A percentile compares a stretch with the other conserved stretches of the same genome.
Evolutionary conservation across 1,140 invertebrate genomes (phyloP).

Genomic region (Melipona quadrifasciata): DNA sequence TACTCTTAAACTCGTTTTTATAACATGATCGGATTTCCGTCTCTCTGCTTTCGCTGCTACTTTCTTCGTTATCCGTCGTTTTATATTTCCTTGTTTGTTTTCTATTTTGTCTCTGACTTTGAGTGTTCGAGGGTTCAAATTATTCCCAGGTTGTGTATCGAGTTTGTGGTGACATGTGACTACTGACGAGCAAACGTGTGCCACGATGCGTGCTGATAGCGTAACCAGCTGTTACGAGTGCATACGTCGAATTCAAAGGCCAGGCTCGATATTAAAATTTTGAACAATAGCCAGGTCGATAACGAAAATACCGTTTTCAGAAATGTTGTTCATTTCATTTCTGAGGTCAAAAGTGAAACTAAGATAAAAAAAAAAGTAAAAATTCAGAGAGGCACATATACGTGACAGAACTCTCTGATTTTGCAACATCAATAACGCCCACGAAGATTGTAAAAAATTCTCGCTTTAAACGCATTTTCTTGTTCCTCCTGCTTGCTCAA

Average conservation of each 20-base stretch:
- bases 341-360: background rate
- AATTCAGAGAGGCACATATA: background rate
- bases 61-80: background rate
- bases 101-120: background rate
- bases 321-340: background rate
- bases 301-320: too few relatives aligned
- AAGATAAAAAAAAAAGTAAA: background rate
- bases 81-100: background rate
- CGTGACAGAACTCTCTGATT: background rate
- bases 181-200: background rate
- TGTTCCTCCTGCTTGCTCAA: background rate
- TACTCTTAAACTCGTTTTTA: constrained; percentile 23
- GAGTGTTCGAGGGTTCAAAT: background rate
- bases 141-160: background rate
- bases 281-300: too few relatives aligned
- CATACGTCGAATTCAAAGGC: background rate
- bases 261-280: too few relatives aligned
- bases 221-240: constrained; percentile 2
- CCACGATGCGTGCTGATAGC: background rate
- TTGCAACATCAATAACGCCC: background rate
- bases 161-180: background rate
- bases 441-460: background rate
- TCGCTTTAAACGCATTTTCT: background rate
- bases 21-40: background rate
- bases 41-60: background rate